Evolutionary conservation across 2,797 vertebrate genomes (phyloP), one percentile per base, ranked within the genome.

Genomic region (Nothura maculosa): DNA sequence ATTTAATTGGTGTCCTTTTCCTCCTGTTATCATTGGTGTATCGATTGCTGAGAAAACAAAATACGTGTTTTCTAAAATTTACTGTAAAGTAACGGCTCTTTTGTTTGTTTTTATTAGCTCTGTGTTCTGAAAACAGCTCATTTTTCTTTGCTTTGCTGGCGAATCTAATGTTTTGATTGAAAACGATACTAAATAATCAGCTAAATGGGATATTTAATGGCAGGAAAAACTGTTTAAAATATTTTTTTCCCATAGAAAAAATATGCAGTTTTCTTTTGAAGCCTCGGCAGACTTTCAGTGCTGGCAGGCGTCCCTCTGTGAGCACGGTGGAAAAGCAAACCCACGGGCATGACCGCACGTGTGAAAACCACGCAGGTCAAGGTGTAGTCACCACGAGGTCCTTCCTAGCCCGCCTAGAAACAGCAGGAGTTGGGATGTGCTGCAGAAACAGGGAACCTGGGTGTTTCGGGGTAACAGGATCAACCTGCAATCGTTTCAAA

Each of bases 171-270:
- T 96, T 96, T 93, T 93, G 89, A 94, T 84, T 96, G 93, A 96
- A 97, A 96, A 91, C n/a, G n/a, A 96, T 94, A 93, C 95, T 93
- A 94, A 95, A 93, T 96, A 87, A 93, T 93, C 91, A 85, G 92
- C 83, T 90, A 93, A 92, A 61, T 36, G 72, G 78, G 91, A 75
- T 77, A 87, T 94, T 94, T 94, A 90, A 94, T 94, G 85, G 81
- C 90, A 86, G 87, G 69, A 85, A 91, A 95, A 95, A 80, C 36
- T 75, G 70, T 94, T 94, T 70, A 58, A 89, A 94, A 60, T 88
- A 79, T 62, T 84, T 77, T 95, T 95, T 96, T 94, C 96, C 95
- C 95, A 89, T 92, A 94, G 89, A 96, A 97, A 93, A 94, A 95
- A 87, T 32, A 55, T 19, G 60, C 62, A 61, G 42, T 79, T 87